These are phyloP conservation scores for Manis pentadactyla DNA, from an alignment of 2,797 vertebrate genomes.

Conservation along the genomic window DNA sequence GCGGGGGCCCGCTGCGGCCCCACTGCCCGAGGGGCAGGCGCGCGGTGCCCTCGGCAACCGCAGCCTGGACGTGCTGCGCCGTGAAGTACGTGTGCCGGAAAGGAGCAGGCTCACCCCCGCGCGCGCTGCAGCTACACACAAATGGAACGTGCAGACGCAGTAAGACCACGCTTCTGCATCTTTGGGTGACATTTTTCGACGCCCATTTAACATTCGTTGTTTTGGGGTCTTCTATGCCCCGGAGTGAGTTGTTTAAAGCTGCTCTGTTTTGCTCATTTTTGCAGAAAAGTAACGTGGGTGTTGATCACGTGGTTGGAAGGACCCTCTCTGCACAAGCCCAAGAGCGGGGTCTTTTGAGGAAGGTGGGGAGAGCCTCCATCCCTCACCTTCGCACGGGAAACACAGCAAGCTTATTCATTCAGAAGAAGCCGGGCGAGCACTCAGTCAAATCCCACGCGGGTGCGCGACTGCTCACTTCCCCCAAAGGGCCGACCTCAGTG, in stretches of 20 bases:
- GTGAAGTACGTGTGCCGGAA: neutral
- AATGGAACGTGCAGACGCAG: neutral
- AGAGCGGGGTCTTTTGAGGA: neutral
- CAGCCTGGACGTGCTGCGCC: neutral
- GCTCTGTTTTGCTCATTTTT: neutral
- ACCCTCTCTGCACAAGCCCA: neutral
- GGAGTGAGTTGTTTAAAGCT: neutral
- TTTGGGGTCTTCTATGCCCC: neutral
- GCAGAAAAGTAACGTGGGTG: neutral
- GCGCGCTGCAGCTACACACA: neutral
- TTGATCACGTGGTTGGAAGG: neutral
- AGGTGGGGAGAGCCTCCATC: neutral
- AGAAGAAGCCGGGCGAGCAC: neutral
- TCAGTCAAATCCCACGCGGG: neutral
- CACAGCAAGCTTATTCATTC: neutral
- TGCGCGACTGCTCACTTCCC: fast-evolving
- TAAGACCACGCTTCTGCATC: neutral
- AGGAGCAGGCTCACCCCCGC: neutral
- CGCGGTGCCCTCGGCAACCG: neutral
- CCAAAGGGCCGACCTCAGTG: no score
- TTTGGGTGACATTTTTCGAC: neutral
- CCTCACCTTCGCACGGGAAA: neutral
- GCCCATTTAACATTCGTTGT: neutral
- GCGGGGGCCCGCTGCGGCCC: neutral
- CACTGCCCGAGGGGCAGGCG: neutral